Evolutionary conservation across 2,888 invertebrate genomes (phyloP).

Genomic region (Argyresthia albistria): DNA sequence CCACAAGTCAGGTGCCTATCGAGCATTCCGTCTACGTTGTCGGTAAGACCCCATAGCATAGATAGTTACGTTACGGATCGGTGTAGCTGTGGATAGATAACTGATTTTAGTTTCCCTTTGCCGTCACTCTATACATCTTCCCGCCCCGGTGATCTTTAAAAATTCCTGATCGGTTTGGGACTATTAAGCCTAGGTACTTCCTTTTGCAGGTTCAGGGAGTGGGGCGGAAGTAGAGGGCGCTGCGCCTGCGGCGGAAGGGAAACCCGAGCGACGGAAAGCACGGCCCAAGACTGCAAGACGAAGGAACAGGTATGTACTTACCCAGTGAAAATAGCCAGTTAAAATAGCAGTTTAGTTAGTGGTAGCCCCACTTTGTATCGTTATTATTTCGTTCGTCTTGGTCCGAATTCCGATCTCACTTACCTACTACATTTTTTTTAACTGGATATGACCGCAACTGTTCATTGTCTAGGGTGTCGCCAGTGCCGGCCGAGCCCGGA

Average conservation of each 20-base stretch:
- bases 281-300: constrained; percentile 53
- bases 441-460: neutral
- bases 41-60: constrained; percentile 31
- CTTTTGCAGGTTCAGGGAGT: constrained; percentile 37
- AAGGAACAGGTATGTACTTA: constrained; percentile 39
- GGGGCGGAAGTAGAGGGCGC: constrained; percentile 51
- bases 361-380: no score
- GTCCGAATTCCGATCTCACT: neutral
- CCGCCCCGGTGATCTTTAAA: no score
- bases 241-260: constrained; percentile 22
- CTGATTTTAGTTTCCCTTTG: no score
- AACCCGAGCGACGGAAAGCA: constrained; percentile 21
- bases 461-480: constrained; percentile 33
- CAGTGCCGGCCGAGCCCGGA: constrained; percentile 29
- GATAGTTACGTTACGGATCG: neutral
- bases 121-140: no score
- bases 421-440: neutral
- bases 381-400: no score
- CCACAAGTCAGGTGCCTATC: constrained; percentile 32
- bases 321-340: no score
- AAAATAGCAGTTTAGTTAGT: no score
- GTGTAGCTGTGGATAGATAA: no score
- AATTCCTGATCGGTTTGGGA: no score
- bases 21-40: constrained; percentile 50
- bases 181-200: no score